Conservation (phyloP, 2,797 vertebrate species). For the Chrosomus eos region DNA sequence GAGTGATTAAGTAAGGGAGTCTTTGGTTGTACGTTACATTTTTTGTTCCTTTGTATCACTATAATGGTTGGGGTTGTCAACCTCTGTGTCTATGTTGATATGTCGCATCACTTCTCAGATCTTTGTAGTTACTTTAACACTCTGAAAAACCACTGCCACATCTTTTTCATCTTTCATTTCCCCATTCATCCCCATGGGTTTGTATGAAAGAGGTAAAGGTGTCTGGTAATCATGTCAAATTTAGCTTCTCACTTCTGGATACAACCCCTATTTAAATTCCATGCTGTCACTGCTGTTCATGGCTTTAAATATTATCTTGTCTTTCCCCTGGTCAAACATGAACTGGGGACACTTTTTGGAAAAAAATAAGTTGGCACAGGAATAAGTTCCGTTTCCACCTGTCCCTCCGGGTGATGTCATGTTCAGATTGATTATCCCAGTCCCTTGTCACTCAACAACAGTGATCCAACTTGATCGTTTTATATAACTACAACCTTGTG, state of each 20-base stretch:
- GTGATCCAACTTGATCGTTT: slow-evolving; percentile 8
- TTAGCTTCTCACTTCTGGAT: not conserved
- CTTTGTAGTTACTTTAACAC: not conserved
- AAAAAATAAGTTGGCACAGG: not conserved
- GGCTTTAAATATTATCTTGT: not conserved
- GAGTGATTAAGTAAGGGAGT: not conserved
- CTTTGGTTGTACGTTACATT: not conserved
- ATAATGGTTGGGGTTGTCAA: not conserved
- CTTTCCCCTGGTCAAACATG: not conserved
- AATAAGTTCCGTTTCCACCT: not conserved
- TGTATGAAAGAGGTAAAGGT: not conserved
- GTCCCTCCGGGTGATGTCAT: not conserved
- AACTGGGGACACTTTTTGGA: slow-evolving; percentile 2
- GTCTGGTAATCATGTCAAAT: not conserved
- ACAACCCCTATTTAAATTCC: not conserved
- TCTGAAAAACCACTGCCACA: not conserved
- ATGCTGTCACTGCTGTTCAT: not conserved
- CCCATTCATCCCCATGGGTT: not conserved
- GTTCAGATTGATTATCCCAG: not conserved
- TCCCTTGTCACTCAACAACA: not conserved
- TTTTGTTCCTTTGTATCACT: not conserved
- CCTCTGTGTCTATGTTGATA: not conserved
- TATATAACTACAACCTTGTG: not conserved
- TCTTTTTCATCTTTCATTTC: not conserved
- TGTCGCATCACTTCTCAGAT: not conserved